phyloP scores from a whole-genome alignment of 2,113 vertebrate genomes.

The Lontra canadensis region DNA sequence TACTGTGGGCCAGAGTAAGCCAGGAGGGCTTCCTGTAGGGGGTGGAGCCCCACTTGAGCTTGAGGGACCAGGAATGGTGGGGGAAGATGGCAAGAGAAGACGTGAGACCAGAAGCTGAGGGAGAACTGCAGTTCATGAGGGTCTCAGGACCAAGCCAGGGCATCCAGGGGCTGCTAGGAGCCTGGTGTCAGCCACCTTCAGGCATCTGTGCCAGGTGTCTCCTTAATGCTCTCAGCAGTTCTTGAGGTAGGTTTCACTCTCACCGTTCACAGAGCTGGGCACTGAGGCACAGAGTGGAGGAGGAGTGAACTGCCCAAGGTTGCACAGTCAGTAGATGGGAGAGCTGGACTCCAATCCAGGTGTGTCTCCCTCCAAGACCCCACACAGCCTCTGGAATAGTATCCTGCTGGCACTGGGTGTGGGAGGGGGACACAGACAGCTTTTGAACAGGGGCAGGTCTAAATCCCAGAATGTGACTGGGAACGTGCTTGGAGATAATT shows the following conservation, averaged over 20 bases:
- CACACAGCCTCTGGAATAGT: not conserved
- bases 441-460: not conserved
- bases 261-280: not conserved
- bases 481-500: not conserved
- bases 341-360: not conserved
- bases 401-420: not conserved
- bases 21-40: constrained; percentile 64
- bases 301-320: not conserved
- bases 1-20: not conserved
- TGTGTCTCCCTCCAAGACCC: not conserved
- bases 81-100: not conserved
- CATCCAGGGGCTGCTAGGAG: not conserved
- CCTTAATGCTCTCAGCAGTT: not conserved
- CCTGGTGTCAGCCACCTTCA: not conserved
- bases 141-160: not conserved
- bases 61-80: not conserved
- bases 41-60: not conserved
- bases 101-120: not conserved
- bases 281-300: not conserved
- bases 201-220: not conserved
- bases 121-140: not conserved
- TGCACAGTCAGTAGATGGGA: not conserved
- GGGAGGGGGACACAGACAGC: not conserved
- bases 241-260: constrained; percentile 28
- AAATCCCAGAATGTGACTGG: not conserved